These are phyloP conservation scores for Dendrophyllia cribrosa DNA, from an alignment of 64 coral and sea anemone species.

Conservation along the genomic window DNA sequence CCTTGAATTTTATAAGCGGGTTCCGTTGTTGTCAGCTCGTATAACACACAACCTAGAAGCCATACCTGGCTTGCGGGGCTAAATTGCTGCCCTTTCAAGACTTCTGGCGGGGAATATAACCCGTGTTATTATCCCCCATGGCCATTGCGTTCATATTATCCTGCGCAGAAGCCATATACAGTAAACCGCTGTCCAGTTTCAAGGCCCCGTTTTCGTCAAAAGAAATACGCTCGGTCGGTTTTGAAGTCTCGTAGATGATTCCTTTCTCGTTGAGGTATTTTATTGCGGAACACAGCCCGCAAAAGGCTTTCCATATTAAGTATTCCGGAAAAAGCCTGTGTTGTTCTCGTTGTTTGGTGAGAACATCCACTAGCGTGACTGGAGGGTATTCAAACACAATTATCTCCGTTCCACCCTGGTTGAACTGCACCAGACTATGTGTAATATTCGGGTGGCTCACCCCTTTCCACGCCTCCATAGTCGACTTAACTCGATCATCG, in stretches of 20 bases:
- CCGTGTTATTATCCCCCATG: constrained; percentile 64
- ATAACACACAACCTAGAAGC: constrained; percentile 82
- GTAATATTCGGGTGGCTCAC: constrained; percentile 81
- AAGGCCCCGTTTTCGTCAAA: constrained; percentile 76
- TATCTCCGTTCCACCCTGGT: constrained; percentile 75
- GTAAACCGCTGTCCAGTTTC: constrained; percentile 88
- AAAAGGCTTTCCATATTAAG: constrained; percentile 88
- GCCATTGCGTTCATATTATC: constrained; percentile 69
- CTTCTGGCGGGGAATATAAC: constrained; percentile 77
- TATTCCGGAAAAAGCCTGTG: constrained; percentile 74
- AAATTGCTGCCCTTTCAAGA: constrained; percentile 80
- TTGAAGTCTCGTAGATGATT: constrained; percentile 60
- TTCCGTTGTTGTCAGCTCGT: constrained; percentile 79
- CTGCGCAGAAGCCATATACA: constrained; percentile 56
- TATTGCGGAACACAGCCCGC: constrained; percentile 66
- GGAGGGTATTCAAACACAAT: constrained; percentile 90
- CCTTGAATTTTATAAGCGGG: constrained; percentile 79
- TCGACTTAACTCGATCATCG: constrained; percentile 56
- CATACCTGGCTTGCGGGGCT: constrained; percentile 73
- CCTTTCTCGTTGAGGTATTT: constrained; percentile 84
- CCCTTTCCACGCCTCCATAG: constrained; percentile 71
- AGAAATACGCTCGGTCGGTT: constrained; percentile 64
- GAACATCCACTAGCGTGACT: constrained; percentile 64
- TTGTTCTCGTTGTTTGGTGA: constrained; percentile 37
- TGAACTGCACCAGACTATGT: constrained; percentile 56